Base-by-base conservation (phyloP, 2,888 invertebrate species). In the Pseudococcus longispinus region DNA sequence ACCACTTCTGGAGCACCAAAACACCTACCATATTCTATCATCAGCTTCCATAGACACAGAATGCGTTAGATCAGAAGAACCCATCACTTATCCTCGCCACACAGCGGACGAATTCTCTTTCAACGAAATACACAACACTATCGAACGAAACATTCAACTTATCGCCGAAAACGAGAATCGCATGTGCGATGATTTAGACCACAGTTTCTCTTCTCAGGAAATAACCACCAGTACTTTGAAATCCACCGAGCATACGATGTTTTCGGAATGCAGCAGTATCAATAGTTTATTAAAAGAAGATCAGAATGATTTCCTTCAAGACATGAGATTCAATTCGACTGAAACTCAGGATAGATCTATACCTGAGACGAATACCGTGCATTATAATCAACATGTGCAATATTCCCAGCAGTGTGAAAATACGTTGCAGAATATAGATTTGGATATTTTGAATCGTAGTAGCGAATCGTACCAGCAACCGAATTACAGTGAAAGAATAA, bases 401-500 rank as follows among this genome's bases (percentile, higher is more conserved):
- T 85, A 85, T 20, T 3, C 46, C 8, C 85, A 70, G 42, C 85
- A 70, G 32, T 85, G 85, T n/a, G 85, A 70, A 46, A 44, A 37
- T n/a, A 74, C 60, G 1, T 46, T 85, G 23, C 85, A 85, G 26
- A 65, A 85, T 42, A 85, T 85, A 4, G 85, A 85, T 85, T n/a
- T 85, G 46, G 85, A 85, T 74, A 85, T 85, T 26, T 70, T 85
- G n/a, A 85, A 80, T 42, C 77, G 77, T 42, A 80, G 20, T 15
- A 80, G 74, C 20, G 70, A 85, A 44, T 74, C 85, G 15, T 80
- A 37, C 42, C 77, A 80, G 23, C 77, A 80, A 20, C 11, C 37
- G 0, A 20, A 42, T 80, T 80, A 42, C 42, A 85, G 23, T 46
- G 85, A 85, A 46, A 70, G 85, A 70, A 85, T 85, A 11, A 85